Conservation (phyloP, 1,140 invertebrate species). For the Idris sp. region DNA sequence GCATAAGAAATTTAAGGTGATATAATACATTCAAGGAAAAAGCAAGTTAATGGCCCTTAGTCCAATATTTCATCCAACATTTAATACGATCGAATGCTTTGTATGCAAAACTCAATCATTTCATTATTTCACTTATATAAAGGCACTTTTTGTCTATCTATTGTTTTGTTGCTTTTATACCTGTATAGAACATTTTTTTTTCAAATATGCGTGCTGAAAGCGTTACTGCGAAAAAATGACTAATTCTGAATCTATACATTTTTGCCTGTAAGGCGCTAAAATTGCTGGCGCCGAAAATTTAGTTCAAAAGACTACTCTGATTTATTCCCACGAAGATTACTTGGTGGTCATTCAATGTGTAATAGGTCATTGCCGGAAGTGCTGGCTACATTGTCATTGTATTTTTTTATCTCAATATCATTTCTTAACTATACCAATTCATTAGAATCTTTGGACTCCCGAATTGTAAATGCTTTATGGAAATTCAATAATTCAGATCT, state of each 20-base stretch:
- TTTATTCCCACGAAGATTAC: conserved; percentile 13
- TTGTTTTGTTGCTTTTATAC: conserved; percentile 17
- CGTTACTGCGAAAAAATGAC: conserved; percentile 9
- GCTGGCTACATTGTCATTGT: conserved; percentile 21
- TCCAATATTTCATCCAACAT: no score
- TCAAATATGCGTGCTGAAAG: conserved; percentile 1
- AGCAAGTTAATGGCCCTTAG: conserved; percentile 1
- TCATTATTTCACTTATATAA: no score
- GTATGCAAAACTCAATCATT: conserved; percentile 14
- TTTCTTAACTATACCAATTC: conserved; percentile 20
- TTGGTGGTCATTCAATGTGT: conserved; percentile 8
- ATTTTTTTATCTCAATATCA: conserved; percentile 37
- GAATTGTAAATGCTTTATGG: conserved; percentile 16
- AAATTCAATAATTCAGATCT: conserved; percentile 17
- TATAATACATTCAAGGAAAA: conserved; percentile 27
- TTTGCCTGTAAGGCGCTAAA: conserved; percentile 9
- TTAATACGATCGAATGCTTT: no score
- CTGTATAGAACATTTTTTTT: conserved; percentile 4
- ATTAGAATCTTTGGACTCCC: conserved; percentile 13
- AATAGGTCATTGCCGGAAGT: conserved; percentile 38
- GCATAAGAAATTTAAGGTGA: background rate
- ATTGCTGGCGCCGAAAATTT: conserved; percentile 22
- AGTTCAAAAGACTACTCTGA: conserved; percentile 13
- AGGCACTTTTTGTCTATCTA: background rate
- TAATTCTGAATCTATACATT: conserved; percentile 11